Evolutionary conservation across 2,113 vertebrate species (phyloP).

Genomic region (Pavo muticus): DNA sequence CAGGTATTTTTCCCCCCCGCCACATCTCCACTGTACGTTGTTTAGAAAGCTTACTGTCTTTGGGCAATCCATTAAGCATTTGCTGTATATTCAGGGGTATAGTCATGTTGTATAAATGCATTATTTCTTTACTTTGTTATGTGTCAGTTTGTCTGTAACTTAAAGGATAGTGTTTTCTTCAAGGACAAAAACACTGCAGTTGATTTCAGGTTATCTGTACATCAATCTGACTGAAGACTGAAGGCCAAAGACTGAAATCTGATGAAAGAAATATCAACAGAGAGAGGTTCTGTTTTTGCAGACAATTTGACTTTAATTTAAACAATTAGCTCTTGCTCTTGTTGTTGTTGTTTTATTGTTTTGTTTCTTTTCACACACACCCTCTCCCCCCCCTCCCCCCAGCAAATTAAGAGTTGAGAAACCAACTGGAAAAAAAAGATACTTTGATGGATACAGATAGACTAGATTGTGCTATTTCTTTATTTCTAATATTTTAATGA

Average conservation of each 20-base stretch:
- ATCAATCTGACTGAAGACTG: not conserved
- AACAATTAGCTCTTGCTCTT: not conserved
- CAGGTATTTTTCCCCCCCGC: too few species aligned
- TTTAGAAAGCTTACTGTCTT: not conserved
- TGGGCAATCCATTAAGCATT: not conserved
- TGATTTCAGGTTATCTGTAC: not conserved
- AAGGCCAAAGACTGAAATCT: not conserved
- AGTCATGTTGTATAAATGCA: not conserved
- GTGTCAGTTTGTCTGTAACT: not conserved
- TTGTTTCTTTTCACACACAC: too few species aligned
- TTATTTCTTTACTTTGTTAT: not conserved
- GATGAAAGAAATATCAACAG: not conserved
- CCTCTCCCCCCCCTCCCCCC: rapidly evolving
- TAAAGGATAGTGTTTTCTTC: not conserved
- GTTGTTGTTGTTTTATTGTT: too few species aligned
- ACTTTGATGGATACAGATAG: not conserved
- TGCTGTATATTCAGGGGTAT: not conserved
- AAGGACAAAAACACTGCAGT: not conserved
- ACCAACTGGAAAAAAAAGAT: not conserved
- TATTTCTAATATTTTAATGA: not conserved
- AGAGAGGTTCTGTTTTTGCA: not conserved
- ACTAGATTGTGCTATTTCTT: not conserved
- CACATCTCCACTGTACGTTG: not conserved
- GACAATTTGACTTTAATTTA: not conserved
- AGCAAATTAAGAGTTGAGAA: not conserved